Percentiles rank a stretch among this genome's conserved stretches.
Evolutionary conservation across 2,888 invertebrate genomes (phyloP).

Genomic region (Sphaeridia pumilis): DNA sequence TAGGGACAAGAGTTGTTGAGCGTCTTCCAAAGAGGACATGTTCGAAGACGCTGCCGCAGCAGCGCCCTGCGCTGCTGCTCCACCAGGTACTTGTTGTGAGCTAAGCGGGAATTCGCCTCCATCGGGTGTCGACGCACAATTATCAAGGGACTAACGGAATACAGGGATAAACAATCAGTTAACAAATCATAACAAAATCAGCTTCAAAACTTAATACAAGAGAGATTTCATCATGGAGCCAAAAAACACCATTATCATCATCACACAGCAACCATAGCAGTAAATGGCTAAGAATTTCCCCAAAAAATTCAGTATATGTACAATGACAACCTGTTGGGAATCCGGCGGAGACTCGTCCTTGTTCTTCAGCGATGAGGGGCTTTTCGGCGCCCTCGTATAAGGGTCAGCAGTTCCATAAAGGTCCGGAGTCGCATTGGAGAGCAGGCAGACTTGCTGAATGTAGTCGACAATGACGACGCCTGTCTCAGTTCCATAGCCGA

Average conservation of each 20-base stretch:
- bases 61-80: neutral
- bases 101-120: neutral
- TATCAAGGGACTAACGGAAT: slow-evolving; percentile 17
- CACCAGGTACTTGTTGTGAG: neutral
- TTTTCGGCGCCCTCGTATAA: slow-evolving; percentile 66
- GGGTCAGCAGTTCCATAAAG: slow-evolving; percentile 82
- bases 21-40: neutral
- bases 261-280: neutral
- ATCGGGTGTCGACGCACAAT: slow-evolving; percentile 15
- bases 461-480: slow-evolving; percentile 92
- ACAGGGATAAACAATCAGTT: neutral
- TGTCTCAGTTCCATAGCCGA: slow-evolving; percentile 95
- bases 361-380: slow-evolving; percentile 47
- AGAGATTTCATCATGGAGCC: slow-evolving; percentile 18
- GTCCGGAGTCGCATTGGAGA: slow-evolving; percentile 79
- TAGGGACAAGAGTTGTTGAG: neutral
- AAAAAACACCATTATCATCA: too few species aligned
- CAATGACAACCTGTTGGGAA: slow-evolving; percentile 17
- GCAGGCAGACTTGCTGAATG: slow-evolving; percentile 75
- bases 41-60: neutral
- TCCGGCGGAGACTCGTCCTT: slow-evolving; percentile 31
- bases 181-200: neutral
- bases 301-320: neutral
- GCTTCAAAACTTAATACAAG: too few species aligned
- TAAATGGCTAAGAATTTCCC: neutral